Evolutionary conservation across 2,113 vertebrate genomes (phyloP).

Genomic region (Xiphophorus hellerii): DNA sequence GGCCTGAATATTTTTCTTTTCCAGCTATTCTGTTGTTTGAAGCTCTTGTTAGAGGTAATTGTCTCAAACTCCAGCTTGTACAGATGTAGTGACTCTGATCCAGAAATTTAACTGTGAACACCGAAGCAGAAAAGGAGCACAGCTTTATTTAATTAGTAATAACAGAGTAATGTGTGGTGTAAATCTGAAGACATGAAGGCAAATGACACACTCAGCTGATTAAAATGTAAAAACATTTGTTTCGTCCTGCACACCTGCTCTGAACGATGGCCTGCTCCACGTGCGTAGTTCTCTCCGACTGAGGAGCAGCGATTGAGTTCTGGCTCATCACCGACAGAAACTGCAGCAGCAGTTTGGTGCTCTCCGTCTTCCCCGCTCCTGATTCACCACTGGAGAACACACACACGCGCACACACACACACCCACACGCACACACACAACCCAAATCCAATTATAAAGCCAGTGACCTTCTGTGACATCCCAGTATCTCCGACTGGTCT

Average conservation of each 20-base stretch:
- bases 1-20: background rate
- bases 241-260: constrained; percentile 83
- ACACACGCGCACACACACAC: constrained; percentile 25
- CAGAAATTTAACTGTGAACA: too few relatives aligned
- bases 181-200: too few relatives aligned
- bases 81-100: too few relatives aligned
- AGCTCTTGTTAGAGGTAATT: too few relatives aligned
- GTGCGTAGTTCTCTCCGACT: constrained; percentile 79
- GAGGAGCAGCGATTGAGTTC: constrained; percentile 79
- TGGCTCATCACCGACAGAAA: constrained; percentile 94
- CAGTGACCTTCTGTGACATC: constrained; percentile 68
- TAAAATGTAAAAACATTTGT: background rate
- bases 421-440: constrained; percentile 17
- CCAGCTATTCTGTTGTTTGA: too few relatives aligned
- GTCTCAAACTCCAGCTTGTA: too few relatives aligned
- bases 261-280: constrained; percentile 93
- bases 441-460: constrained; percentile 39
- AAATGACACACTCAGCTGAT: fast-evolving
- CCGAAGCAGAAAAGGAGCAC: too few relatives aligned
- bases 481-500: constrained; percentile 23
- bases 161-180: too few relatives aligned
- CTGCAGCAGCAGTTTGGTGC: constrained; percentile 90
- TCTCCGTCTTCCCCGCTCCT: constrained; percentile 93
- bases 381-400: constrained; percentile 85
- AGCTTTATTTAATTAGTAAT: too few relatives aligned